Conservation (phyloP, 2,113 vertebrate genomes). For the Scopus umbretta region DNA sequence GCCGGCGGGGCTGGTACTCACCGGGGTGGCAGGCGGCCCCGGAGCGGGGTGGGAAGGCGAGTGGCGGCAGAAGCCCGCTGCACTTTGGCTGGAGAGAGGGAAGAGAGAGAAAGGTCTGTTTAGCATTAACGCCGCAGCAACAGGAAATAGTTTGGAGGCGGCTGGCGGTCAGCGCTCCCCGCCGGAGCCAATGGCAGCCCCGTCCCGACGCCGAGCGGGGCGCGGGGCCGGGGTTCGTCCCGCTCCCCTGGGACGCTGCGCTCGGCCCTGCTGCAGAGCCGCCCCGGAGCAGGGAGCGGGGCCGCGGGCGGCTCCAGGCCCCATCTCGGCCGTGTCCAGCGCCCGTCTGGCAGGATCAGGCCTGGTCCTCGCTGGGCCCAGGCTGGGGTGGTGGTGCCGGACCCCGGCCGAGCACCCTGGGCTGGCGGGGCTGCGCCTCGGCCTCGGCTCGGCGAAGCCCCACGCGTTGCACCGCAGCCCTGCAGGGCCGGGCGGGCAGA, state of each 20-base stretch:
- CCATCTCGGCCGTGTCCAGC: neutral
- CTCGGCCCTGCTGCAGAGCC: neutral
- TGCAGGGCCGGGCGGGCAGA: accelerated
- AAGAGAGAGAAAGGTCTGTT: slow-evolving; percentile 68
- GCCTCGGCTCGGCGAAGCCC: neutral
- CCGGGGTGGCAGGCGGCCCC: neutral
- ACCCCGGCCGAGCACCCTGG: accelerated
- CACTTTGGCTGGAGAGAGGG: neutral
- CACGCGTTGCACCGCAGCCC: accelerated
- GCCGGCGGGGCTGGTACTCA: neutral
- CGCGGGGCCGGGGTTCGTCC: neutral
- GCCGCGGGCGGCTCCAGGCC: neutral
- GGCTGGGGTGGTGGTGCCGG: neutral
- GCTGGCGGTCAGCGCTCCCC: slow-evolving; percentile 34
- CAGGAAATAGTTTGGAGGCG: slow-evolving; percentile 73
- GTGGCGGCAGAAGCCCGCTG: neutral
- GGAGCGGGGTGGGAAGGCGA: neutral
- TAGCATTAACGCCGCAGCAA: slow-evolving; percentile 69
- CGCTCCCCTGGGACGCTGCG: neutral
- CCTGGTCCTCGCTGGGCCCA: neutral
- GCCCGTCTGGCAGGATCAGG: neutral
- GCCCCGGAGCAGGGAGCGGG: neutral
- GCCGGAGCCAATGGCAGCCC: slow-evolving; percentile 46
- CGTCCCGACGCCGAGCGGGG: neutral
- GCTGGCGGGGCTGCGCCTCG: neutral